A percentile compares a stretch with the other conserved stretches of the same genome.
These are phyloP conservation scores for Pogona vitticeps DNA, from an alignment of 2,113 vertebrate species.

Conservation along the genomic window DNA sequence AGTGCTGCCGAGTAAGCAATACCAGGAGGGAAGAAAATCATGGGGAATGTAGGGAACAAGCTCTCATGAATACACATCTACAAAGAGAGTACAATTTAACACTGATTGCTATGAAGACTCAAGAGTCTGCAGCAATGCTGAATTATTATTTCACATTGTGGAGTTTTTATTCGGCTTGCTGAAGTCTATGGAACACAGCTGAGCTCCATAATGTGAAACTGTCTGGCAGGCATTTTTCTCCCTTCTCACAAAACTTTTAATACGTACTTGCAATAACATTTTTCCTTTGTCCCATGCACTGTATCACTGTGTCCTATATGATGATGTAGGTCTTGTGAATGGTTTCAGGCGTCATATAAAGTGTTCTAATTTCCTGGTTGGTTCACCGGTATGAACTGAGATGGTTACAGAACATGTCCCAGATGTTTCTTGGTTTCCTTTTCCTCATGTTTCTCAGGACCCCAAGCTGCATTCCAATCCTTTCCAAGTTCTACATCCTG, in stretches of 20 bases:
- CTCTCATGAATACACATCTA: neutral
- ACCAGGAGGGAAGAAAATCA: conserved; percentile 27
- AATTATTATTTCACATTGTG: conserved; percentile 37
- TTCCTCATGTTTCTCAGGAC: neutral
- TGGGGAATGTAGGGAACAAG: conserved; percentile 17
- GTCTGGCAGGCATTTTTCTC: conserved; percentile 53
- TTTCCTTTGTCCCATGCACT: conserved; percentile 23
- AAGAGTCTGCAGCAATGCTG: neutral
- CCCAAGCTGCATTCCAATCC: neutral
- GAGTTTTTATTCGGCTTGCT: conserved; percentile 46
- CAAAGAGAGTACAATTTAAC: conserved; percentile 16
- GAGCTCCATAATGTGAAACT: conserved; percentile 23
- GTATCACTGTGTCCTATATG: conserved; percentile 16
- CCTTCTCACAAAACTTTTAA: conserved; percentile 41
- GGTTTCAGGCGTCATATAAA: neutral
- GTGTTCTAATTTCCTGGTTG: neutral
- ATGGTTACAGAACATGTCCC: neutral
- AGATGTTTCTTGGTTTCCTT: neutral
- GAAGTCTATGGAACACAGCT: conserved; percentile 39
- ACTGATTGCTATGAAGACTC: conserved; percentile 8
- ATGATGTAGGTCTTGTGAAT: neutral
- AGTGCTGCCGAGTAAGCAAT: conserved; percentile 13
- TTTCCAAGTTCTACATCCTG: neutral
- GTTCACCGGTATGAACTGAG: neutral
- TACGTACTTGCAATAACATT: neutral